Evolutionary conservation across 2,797 vertebrate species (phyloP), one percentile per base, ranked within the genome.

Genomic region (Microctenopoma lineatum): DNA sequence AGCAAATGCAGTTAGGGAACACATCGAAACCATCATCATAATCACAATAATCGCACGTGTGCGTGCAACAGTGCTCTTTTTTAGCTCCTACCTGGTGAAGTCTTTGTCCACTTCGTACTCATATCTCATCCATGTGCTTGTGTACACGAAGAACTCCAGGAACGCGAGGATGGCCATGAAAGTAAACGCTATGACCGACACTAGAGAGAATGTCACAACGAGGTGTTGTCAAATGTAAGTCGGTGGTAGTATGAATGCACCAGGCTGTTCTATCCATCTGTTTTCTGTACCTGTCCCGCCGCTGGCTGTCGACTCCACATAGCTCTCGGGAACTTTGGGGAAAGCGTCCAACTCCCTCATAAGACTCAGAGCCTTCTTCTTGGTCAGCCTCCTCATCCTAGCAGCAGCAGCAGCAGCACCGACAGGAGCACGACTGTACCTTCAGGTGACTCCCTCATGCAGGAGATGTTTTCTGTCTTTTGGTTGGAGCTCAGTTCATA

Each of bases 41-140:
- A 21, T 21, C 21, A 21, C 21, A 21, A 21, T 29, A 4, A 54
- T 3, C 1, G 57, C 4, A 11, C 7, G n/a, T 7, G 2, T 27
- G 11, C 42, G n/a, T 41, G 13, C 12, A 41, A 3, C 3, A 41
- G 39, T 12, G 5, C 34, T 7, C 1, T 0, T 11, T 0, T n/a
- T 25, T 4, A 1, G 14, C 6, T 46, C 44, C 91, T 87, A 98
- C 98, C 97, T 99, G 83, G 91, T 95, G 91, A 95, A 99, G 87
- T 99, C 98, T 87, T 95, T 98, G 92, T 99, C 98, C 83, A 99
- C 98, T 91, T 99, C 96, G 76, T 98, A 99, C 56, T 98, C 97
- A 0, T 99, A 99, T 82, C 95, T 97, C 96, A 99, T 99, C 97
- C 97, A 98, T 0, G 97, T 98, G 83, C 97, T 95, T 70, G 89